These are phyloP conservation scores for Elephas maximus DNA, from an alignment of 2,113 vertebrate genomes.

Conservation along the genomic window DNA sequence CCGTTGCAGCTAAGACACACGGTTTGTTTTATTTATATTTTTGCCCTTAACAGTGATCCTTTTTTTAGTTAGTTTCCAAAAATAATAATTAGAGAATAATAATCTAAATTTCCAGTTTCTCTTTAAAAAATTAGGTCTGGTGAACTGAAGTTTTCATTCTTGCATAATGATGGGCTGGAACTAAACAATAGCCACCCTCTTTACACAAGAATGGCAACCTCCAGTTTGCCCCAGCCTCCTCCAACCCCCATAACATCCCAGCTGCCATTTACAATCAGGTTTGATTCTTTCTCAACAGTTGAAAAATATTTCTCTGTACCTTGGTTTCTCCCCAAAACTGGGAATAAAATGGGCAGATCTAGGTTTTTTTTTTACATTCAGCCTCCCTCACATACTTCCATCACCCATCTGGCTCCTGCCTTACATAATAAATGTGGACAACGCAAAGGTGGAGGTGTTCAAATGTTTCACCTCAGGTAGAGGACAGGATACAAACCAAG, in stretches of 20 bases:
- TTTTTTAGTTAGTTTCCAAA: neutral
- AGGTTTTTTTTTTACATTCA: neutral
- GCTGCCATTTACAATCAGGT: neutral
- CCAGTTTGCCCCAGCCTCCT: neutral
- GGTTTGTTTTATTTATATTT: neutral
- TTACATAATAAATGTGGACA: neutral
- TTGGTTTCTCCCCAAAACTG: neutral
- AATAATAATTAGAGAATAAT: neutral
- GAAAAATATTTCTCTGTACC: slow-evolving; percentile 30
- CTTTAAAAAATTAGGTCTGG: slow-evolving; percentile 13
- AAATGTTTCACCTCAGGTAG: neutral
- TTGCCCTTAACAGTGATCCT: neutral
- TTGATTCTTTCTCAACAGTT: neutral
- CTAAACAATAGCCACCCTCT: neutral
- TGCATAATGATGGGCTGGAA: neutral
- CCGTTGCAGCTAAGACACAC: neutral
- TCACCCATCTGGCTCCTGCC: neutral
- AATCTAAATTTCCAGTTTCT: slow-evolving; percentile 41
- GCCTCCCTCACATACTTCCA: neutral
- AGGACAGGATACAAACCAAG: neutral
- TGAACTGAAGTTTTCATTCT: neutral
- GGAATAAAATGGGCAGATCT: neutral
- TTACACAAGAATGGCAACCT: neutral
- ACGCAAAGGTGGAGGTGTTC: neutral
- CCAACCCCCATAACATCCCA: neutral